Evolutionary conservation across 2,888 invertebrate species (phyloP).

Genomic region (Acrobasis suavella): DNA sequence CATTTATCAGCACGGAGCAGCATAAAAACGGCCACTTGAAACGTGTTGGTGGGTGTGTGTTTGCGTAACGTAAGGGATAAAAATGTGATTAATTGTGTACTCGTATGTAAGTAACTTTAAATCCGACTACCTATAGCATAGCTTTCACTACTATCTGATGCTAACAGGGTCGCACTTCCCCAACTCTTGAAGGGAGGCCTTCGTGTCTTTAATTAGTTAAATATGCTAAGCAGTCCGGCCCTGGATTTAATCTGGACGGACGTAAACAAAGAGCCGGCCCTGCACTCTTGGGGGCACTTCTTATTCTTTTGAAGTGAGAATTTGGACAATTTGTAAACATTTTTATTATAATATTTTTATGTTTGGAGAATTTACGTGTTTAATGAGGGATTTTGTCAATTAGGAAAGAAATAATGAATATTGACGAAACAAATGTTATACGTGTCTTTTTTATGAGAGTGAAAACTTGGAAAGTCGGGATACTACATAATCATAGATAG

Average conservation of each 20-base stretch:
- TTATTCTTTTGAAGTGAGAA: slow-evolving; percentile 29
- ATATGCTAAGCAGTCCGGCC: slow-evolving; percentile 56
- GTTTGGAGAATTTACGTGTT: background rate
- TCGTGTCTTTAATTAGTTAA: slow-evolving; percentile 66
- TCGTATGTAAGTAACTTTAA: too few relatives aligned
- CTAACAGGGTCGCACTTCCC: slow-evolving; percentile 20
- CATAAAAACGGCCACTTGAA: too few relatives aligned
- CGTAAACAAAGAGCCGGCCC: slow-evolving; percentile 31
- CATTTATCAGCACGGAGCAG: too few relatives aligned
- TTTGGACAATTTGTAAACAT: background rate
- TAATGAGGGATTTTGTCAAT: too few relatives aligned
- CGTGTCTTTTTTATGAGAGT: too few relatives aligned
- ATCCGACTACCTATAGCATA: slow-evolving; percentile 5
- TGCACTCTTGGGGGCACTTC: slow-evolving; percentile 25
- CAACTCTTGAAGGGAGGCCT: slow-evolving; percentile 33
- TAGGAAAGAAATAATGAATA: too few relatives aligned
- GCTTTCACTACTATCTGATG: slow-evolving; percentile 3
- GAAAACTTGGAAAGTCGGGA: too few relatives aligned
- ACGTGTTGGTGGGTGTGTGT: too few relatives aligned
- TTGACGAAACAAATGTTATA: too few relatives aligned
- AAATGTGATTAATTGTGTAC: too few relatives aligned
- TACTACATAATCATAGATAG: too few relatives aligned
- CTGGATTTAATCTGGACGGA: slow-evolving; percentile 41
- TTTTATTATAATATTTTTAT: background rate
- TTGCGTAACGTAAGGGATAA: too few relatives aligned